Evolutionary conservation across 2,888 invertebrate species (phyloP), one percentile per base, ranked within the genome.

Genomic region (Caenorhabditis doughertyi): DNA sequence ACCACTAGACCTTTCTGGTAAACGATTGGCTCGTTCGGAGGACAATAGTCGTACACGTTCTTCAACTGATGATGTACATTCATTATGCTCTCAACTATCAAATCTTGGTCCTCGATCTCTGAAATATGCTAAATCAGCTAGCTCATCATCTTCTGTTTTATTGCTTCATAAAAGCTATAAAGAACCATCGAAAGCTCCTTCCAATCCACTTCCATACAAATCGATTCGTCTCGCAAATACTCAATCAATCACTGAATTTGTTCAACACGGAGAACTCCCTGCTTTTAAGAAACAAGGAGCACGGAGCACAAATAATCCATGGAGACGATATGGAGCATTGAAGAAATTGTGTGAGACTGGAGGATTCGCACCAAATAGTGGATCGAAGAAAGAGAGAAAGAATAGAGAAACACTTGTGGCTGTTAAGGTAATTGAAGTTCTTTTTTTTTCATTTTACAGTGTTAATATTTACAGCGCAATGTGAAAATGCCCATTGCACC

Each of bases 241-340:
- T n/a, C 71, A 72, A 27, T 13, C 13, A 13, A 67, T 81, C 23
- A 72, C 72, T 3, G 81, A 81, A 29, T 76, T 81, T 29, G 42
- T 39, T 16, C 51, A 77, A 23, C n/a, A 39, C 27, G 76, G 81
- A n/a, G 81, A 81, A 21, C 55, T 77, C 67, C 51, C 67, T n/a
- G 71, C 76, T 13, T 77, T 77, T 39, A 71, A 72, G 27, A 81
- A 81, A 32, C 76, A 81, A 23, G 25, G 67, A 9, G 2, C 47
- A 11, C 49, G 82, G 1, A 74, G 82, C 51, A 82, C 82, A 1
- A 82, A 82, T 35, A 82, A 82, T n/a, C 82, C 82, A 16, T 82
- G 82, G 82, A 51, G 82, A 25, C 25, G 82, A 11, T 73, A 82
- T 42, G 82, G 82, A 53, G 79, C 82, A 32, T 32, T 82, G n/a